Base-by-base conservation (phyloP, 2,113 vertebrate species). In the Thermophis baileyi region DNA sequence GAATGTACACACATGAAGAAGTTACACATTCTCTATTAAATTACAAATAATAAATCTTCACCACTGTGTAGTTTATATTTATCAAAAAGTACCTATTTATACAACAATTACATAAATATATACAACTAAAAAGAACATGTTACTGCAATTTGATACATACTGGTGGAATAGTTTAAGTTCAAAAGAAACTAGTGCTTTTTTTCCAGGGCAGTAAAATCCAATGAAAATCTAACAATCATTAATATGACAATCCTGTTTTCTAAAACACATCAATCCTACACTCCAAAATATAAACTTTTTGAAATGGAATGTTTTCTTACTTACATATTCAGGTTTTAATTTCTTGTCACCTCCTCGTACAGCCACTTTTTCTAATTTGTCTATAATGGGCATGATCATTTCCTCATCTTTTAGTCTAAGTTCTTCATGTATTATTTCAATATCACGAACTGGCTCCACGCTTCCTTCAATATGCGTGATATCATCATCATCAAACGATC, bases 401-500 rank as follows among this genome's bases (percentile, higher is more conserved):
- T 99, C 98, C 96, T 99, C 98, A 97, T 99, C 99, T 97, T 99
- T 99, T 96, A 99, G 97, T 96, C 98, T 98, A 88, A 99, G 98
- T 93, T 99, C 99, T 97, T 99, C 99, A 2, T 99, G 99, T 95
- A 98, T 98, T 95, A 98, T 98, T 98, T 98, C 98, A 90, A 98
- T 98, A 95, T 99, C 99, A 95, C 99, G 98, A 94, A 99, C 98
- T 18, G 99, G 99, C 97, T 99, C 98, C 20, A 99, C 98, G 4
- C 98, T 99, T 93, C 99, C 99, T 98, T 99, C 99, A 95, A 99
- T 98, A 1, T 99, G 99, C 40, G 99, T 98, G 90, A 99, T 99
- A 95, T 99, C 99, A 97, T 99, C 99, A 94, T 99, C 99, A 94
- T 99, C 99, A 96, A 99, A 99, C 0, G 99, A 98, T 95, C 99